Conservation (phyloP, 1,140 invertebrate genomes). For the Latrodectus geometricus region DNA sequence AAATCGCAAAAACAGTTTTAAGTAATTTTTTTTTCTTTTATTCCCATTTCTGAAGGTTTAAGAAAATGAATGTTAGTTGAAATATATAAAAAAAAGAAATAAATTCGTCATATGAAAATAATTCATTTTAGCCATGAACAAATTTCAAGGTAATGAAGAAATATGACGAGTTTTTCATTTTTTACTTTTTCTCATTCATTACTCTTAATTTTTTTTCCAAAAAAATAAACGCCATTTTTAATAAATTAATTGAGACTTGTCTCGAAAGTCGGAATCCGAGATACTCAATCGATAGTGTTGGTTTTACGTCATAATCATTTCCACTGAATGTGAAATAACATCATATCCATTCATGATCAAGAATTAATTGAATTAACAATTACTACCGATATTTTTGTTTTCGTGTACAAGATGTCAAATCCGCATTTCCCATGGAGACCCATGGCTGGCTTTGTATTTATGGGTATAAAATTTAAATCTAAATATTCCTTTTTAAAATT, state of each 20-base stretch:
- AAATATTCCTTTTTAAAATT: too few species aligned
- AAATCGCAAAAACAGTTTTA: slow-evolving; percentile 59
- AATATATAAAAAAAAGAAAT: neutral
- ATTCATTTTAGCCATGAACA: slow-evolving; percentile 59
- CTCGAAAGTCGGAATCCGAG: slow-evolving; percentile 22
- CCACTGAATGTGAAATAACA: too few species aligned
- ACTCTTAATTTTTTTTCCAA: slow-evolving; percentile 29
- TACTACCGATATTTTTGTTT: too few species aligned
- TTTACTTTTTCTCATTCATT: slow-evolving; percentile 47
- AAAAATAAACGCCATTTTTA: slow-evolving; percentile 62
- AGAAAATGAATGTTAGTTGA: slow-evolving; percentile 44
- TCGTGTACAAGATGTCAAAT: too few species aligned
- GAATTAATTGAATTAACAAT: too few species aligned
- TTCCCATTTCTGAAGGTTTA: slow-evolving; percentile 37
- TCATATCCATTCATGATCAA: too few species aligned
- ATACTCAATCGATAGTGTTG: slow-evolving; percentile 8
- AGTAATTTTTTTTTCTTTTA: slow-evolving; percentile 8
- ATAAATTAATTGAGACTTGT: slow-evolving; percentile 60
- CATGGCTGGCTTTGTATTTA: too few species aligned
- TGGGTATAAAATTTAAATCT: too few species aligned
- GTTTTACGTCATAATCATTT: too few species aligned
- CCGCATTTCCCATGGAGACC: too few species aligned
- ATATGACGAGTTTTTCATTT: slow-evolving; percentile 42
- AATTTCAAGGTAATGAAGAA: slow-evolving; percentile 59
- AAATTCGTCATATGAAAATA: slow-evolving; percentile 51